Base-by-base conservation (phyloP, 2,113 vertebrate species). In the Trichechus manatus region DNA sequence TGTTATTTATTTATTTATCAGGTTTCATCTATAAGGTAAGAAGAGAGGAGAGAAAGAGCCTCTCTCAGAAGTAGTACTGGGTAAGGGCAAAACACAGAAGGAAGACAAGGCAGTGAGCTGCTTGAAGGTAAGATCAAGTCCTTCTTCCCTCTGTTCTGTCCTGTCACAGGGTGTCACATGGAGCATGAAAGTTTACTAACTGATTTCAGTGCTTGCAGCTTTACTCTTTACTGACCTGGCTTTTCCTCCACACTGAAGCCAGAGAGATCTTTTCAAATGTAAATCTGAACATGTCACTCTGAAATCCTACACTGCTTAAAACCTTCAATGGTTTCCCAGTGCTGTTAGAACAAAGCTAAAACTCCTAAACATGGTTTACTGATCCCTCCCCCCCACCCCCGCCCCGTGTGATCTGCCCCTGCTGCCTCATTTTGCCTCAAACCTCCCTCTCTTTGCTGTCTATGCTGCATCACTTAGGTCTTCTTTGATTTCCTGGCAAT, bases 391-490 rank as follows among this genome's bases (percentile, higher is more conserved):
- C n/a, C n/a, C n/a, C n/a, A n/a, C n/a, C n/a, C n/a, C n/a, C n/a
- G n/a, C n/a, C n/a, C n/a, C 2, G 13, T 1, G 14, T 6, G 33
- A 2, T 29, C 74, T 19, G 2, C 13, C 13, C 9, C 9, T 1
- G 20, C 6, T 13, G 20, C 20, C 63, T 25, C 63, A 25, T 47
- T 70, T 84, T 29, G 33, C 85, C 72, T 44, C 17, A 56, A 29
- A 64, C 1, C 39, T 27, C 70, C 27, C 9, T 70, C 9, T 14
- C 13, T 63, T 33, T 1, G 15, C 31, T 13, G 20, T 64, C 15
- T 10, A 2, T 36, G 31, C 19, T 47, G n/a, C 9, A 19, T 22
- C 70, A 23, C 14, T 7, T 20, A 44, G n/a, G 3, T 8, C 39
- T 39, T n/a, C 66, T 70, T 19, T 8, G 25, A 47, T 77, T 19